Conservation (phyloP, 2,113 vertebrate genomes). For the Pseudorectes ferrugineus region DNA sequence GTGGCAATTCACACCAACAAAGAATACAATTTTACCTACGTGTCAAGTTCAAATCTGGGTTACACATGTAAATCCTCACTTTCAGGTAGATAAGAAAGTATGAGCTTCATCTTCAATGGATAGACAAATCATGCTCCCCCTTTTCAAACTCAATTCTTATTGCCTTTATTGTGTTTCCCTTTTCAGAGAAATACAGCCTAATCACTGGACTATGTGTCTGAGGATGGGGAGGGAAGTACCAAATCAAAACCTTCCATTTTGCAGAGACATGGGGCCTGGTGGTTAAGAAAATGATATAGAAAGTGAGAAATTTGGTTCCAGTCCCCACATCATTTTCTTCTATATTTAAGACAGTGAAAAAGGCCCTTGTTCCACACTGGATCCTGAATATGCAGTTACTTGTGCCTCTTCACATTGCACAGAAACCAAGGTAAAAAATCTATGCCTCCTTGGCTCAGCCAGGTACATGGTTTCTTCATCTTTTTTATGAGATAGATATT, state of each 20-base stretch:
- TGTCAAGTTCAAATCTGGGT: background rate
- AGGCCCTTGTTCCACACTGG: background rate
- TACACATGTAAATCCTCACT: accelerated
- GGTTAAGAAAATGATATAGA: background rate
- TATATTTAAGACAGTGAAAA: background rate
- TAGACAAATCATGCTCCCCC: accelerated
- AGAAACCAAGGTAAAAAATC: background rate
- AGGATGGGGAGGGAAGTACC: background rate
- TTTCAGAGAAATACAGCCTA: background rate
- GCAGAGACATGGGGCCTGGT: no score
- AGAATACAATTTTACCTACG: background rate
- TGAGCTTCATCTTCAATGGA: background rate
- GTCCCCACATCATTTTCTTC: accelerated
- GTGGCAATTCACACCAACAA: background rate
- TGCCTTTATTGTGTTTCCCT: background rate
- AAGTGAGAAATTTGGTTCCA: background rate
- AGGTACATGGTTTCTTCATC: background rate
- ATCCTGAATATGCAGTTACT: background rate
- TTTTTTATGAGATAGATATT: background rate
- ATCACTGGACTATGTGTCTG: background rate
- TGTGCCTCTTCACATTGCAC: background rate
- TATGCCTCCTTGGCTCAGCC: background rate
- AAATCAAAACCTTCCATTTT: background rate
- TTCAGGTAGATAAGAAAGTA: background rate
- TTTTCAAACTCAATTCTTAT: background rate